phyloP scores from a whole-genome alignment of 2,888 invertebrate species.

The Dryococelus australis region DNA sequence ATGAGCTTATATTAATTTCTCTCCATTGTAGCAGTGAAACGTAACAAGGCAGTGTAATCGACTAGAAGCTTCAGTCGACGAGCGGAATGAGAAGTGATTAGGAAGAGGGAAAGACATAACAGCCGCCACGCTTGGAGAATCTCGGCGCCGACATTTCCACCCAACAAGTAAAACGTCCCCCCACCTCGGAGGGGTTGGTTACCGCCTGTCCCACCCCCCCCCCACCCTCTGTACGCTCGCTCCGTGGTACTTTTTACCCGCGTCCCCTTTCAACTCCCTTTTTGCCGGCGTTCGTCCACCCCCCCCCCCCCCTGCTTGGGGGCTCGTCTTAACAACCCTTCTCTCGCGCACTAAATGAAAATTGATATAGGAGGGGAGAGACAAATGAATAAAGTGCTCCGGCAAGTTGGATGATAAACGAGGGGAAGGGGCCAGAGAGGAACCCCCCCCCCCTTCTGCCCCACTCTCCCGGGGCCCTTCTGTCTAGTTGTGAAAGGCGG shows the following conservation, averaged over 20 bases:
- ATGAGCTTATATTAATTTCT: too few species aligned
- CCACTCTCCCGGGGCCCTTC: not conserved
- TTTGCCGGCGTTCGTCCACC: conserved; percentile 41
- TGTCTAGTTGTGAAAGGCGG: conserved; percentile 36
- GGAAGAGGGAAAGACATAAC: too few species aligned
- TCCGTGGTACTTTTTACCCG: not conserved
- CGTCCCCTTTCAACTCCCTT: not conserved
- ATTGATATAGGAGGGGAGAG: conserved; percentile 43
- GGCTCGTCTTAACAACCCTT: conserved; percentile 33
- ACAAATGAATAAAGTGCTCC: conserved; percentile 39
- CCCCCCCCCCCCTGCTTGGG: conserved; percentile 13
- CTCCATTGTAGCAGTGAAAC: too few species aligned
- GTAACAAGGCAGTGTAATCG: too few species aligned
- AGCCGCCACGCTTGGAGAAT: too few species aligned
- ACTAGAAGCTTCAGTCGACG: too few species aligned
- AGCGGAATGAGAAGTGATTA: too few species aligned
- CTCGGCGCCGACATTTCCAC: too few species aligned
- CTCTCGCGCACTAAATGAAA: conserved; percentile 42
- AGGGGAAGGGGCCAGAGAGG: conserved; percentile 36
- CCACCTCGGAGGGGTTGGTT: too few species aligned
- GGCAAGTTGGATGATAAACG: conserved; percentile 34
- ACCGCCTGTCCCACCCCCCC: too few species aligned
- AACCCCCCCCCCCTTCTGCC: conserved; percentile 30
- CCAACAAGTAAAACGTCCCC: too few species aligned
- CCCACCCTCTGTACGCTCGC: not conserved